phyloP scores from a whole-genome alignment of 2,888 invertebrate genomes.

The Phaedon cochleariae region DNA sequence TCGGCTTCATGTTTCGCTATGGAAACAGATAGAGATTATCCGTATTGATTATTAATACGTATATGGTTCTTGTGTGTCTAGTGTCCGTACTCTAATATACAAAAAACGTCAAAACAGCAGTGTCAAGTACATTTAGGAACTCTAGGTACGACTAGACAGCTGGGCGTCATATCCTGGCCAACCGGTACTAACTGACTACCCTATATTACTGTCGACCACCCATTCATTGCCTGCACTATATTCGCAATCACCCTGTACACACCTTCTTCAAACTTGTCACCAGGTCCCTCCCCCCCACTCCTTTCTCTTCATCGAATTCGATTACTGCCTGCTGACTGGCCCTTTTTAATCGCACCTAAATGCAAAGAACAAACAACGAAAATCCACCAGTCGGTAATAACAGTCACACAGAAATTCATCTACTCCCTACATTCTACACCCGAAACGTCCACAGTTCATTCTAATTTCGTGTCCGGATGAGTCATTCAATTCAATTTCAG shows the following conservation, averaged over 20 bases:
- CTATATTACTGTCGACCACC: too few relatives aligned
- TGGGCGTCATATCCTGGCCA: too few relatives aligned
- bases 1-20: too few relatives aligned
- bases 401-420: background rate
- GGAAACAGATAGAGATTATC: too few relatives aligned
- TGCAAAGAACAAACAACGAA: slow-evolving; percentile 13
- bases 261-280: background rate
- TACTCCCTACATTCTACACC: slow-evolving; percentile 39
- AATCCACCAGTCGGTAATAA: slow-evolving; percentile 13
- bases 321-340: background rate
- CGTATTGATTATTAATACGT: too few relatives aligned
- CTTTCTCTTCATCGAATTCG: background rate
- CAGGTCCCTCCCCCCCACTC: background rate
- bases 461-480: slow-evolving; percentile 50
- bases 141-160: too few relatives aligned
- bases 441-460: slow-evolving; percentile 37
- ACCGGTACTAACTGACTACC: too few relatives aligned
- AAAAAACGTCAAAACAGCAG: too few relatives aligned
- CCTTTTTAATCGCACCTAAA: slow-evolving; percentile 18
- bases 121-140: too few relatives aligned
- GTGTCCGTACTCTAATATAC: too few relatives aligned
- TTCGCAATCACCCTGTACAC: background rate
- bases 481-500: slow-evolving; percentile 47
- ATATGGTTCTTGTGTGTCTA: too few relatives aligned
- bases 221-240: too few relatives aligned